A percentile compares a stretch with the other conserved stretches of the same genome.
phyloP scores from a whole-genome alignment of 64 coral and sea anemone species.

The Montipora efflorescens region DNA sequence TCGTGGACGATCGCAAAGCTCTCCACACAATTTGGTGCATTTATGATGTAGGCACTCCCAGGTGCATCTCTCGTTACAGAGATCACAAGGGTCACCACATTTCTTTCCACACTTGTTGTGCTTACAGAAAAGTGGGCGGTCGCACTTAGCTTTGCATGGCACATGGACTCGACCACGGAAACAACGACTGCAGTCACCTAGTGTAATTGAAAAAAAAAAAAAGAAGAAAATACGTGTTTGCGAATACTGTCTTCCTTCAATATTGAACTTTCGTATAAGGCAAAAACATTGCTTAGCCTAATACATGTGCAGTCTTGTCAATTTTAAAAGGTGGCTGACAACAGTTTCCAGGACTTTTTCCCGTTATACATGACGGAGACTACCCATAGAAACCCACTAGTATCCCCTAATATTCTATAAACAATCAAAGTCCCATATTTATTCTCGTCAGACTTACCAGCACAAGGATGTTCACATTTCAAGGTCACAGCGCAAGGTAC shows the following conservation, averaged over 20 bases:
- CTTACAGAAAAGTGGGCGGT: constrained; percentile 35
- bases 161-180: constrained; percentile 59
- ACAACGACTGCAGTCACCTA: constrained; percentile 50
- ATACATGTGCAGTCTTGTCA: too few species aligned
- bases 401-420: not conserved
- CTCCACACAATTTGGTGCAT: constrained; percentile 44
- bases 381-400: too few species aligned
- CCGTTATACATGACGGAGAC: too few species aligned
- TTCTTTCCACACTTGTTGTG: constrained; percentile 62
- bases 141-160: constrained; percentile 42
- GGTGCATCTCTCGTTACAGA: not conserved
- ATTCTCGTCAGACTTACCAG: constrained; percentile 15
- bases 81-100: constrained; percentile 58
- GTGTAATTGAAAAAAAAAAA: not conserved
- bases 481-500: constrained; percentile 19
- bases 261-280: too few species aligned
- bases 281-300: too few species aligned
- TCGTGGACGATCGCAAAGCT: constrained; percentile 53
- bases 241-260: too few species aligned
- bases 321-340: too few species aligned
- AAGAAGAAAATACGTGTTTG: not conserved
- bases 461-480: constrained; percentile 68
- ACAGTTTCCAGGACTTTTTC: too few species aligned
- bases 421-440: not conserved
- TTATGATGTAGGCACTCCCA: constrained; percentile 64